Conservation (phyloP, 2,113 vertebrate species). For the Sceloporus tristichus region DNA sequence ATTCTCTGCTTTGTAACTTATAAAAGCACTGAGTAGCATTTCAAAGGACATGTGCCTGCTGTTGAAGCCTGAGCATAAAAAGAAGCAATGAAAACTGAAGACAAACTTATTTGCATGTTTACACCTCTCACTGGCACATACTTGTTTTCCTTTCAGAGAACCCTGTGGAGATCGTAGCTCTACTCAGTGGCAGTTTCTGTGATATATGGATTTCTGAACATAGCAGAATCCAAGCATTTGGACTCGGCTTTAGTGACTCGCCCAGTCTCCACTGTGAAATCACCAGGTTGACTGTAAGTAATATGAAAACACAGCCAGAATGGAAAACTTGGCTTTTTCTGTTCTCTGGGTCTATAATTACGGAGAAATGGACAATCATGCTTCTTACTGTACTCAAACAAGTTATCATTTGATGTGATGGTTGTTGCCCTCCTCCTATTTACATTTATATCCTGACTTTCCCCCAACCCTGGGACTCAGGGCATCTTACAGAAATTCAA, state of each 20-base stretch:
- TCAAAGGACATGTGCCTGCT: neutral
- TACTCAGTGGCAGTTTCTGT: constrained; percentile 78
- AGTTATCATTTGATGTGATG: no score
- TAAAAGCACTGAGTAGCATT: neutral
- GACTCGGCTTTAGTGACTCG: constrained; percentile 72
- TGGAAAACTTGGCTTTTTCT: neutral
- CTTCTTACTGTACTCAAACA: neutral
- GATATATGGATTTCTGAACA: constrained; percentile 71
- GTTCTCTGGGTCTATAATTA: neutral
- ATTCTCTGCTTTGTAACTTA: neutral
- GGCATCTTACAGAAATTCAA: no score
- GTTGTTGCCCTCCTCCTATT: no score
- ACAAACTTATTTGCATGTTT: neutral
- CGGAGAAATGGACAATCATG: neutral
- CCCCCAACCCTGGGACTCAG: no score
- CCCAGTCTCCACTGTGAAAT: constrained; percentile 75
- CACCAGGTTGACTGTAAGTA: constrained; percentile 78
- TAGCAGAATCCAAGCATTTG: constrained; percentile 67
- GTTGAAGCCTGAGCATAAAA: neutral
- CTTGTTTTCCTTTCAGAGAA: constrained; percentile 55
- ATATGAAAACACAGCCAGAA: neutral
- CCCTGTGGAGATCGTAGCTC: constrained; percentile 72
- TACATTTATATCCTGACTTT: no score
- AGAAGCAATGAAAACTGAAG: neutral
- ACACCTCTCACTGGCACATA: neutral